Evolutionary conservation across 2,888 invertebrate species (phyloP), one percentile per base, ranked within the genome.

Genomic region (Glomeris marginata): DNA sequence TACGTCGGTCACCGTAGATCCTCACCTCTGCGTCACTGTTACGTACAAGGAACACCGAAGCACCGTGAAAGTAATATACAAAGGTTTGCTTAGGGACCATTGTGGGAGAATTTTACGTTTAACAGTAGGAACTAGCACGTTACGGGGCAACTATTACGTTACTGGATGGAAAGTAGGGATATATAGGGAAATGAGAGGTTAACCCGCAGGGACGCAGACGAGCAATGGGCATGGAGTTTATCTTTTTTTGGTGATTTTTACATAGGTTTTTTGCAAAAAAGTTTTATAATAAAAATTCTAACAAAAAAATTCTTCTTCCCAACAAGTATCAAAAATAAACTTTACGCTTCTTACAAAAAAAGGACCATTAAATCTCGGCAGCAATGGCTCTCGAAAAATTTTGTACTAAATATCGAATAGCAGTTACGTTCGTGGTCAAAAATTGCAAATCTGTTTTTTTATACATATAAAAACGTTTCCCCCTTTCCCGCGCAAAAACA

Each of bases 271-370:
- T 52, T 50, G 49, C 41, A 52, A n/a, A 53, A 53, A 49, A 41
- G 41, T 45, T 28, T 44, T 47, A 45, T 53, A 51, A 58, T 59
- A 60, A 60, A 61, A 61, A 62, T 60, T 58, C 58, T 59, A 60
- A 60, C 59, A 61, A 62, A 63, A 49, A 61, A 61, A 59, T 58
- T 59, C 60, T 61, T 28, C 28, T 28, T 60, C 56, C 74, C 74
- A 74, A 75, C 74, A 74, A 72, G 74, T 76, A 75, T 75, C 75
- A 76, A 75, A 75, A 75, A 75, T 76, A 75, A 72, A 73, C 73
- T 72, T 71, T 70, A 71, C 70, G 58, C 58, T 62, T 61, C 59
- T 62, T 61, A 61, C 58, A 62, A 63, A 64, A 61, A 62, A 64
- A 64, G 63, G 63, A 63, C 63, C 63, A 62, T 57, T 57, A 57